A percentile compares a stretch with the other conserved stretches of the same genome.
These are phyloP conservation scores for Cotesia glomerata DNA, from an alignment of 1,140 invertebrate species.

Conservation along the genomic window DNA sequence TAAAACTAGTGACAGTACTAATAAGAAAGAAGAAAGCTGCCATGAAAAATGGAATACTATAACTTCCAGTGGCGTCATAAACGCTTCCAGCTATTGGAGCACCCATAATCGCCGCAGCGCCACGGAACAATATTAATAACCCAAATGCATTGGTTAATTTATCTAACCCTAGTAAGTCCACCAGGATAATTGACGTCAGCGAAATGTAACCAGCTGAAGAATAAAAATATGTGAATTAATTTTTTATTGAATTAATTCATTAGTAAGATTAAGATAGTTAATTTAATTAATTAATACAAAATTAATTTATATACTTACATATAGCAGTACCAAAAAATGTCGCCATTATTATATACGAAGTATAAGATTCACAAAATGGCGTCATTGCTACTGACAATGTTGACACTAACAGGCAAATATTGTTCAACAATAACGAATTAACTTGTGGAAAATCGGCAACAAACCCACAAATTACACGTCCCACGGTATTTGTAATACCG, in stretches of 20 bases:
- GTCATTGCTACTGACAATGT: slow-evolving; percentile 84
- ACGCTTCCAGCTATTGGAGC: slow-evolving; percentile 84
- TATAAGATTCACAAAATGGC: slow-evolving; percentile 83
- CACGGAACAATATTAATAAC: slow-evolving; percentile 91
- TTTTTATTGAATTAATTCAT: neutral
- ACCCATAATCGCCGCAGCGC: slow-evolving; percentile 87
- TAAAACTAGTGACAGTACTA: slow-evolving; percentile 83
- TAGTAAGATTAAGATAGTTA: too few species aligned
- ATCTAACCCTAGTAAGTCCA: slow-evolving; percentile 93
- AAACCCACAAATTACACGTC: slow-evolving; percentile 86
- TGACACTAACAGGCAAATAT: slow-evolving; percentile 88
- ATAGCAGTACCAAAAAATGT: slow-evolving; percentile 94
- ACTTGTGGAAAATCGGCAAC: slow-evolving; percentile 86
- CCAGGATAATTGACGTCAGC: slow-evolving; percentile 95
- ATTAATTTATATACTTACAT: slow-evolving; percentile 72
- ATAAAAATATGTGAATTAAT: slow-evolving; percentile 2
- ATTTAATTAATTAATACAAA: too few species aligned
- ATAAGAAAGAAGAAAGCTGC: slow-evolving; percentile 88
- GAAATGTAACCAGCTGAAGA: slow-evolving; percentile 92
- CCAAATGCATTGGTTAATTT: slow-evolving; percentile 97
- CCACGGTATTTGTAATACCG: slow-evolving; percentile 93
- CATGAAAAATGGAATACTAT: slow-evolving; percentile 89
- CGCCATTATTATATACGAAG: slow-evolving; percentile 80
- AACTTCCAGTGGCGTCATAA: slow-evolving; percentile 85
- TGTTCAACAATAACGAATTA: slow-evolving; percentile 91